Conservation (phyloP, 1,140 invertebrate genomes). For the Yoshiicerus persimilis region DNA sequence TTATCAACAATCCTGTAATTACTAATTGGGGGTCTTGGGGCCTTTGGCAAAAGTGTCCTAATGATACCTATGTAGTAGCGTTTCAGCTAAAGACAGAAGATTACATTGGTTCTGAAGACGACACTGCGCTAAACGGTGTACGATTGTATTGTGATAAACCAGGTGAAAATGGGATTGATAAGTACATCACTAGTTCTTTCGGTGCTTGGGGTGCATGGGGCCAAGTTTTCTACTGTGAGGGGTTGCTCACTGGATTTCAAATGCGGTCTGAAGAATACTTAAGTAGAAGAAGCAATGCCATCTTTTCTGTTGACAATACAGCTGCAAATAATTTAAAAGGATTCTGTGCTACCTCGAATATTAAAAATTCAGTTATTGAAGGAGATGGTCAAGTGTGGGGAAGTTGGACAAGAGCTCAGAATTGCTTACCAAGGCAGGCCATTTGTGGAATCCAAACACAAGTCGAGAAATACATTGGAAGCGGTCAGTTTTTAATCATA, state of each 20-base stretch:
- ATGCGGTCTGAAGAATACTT: constrained; percentile 17
- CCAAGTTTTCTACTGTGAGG: constrained; percentile 32
- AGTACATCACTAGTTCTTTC: not conserved
- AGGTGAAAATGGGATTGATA: not conserved
- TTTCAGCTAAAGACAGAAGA: not conserved
- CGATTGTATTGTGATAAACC: constrained; percentile 38
- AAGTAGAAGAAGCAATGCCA: not conserved
- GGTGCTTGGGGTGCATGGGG: constrained; percentile 11
- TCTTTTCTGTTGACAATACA: constrained; percentile 30
- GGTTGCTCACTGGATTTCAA: constrained; percentile 36
- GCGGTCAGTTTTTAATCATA: not conserved
- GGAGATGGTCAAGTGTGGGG: constrained; percentile 27
- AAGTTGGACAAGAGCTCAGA: constrained; percentile 28
- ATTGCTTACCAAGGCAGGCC: constrained; percentile 23
- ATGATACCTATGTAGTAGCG: not conserved
- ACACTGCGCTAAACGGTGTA: constrained; percentile 38
- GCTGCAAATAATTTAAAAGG: constrained; percentile 31
- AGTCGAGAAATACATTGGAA: not conserved
- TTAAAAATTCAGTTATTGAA: not conserved
- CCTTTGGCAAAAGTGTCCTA: not conserved
- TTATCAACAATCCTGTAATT: not conserved
- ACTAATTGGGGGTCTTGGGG: not conserved
- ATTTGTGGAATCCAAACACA: constrained; percentile 38
- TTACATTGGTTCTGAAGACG: not conserved
- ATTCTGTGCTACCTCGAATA: constrained; percentile 18